Evolutionary conservation across 2,888 invertebrate genomes (phyloP), one percentile per base, ranked within the genome.

Genomic region (Hirtodrosophila cameraria): DNA sequence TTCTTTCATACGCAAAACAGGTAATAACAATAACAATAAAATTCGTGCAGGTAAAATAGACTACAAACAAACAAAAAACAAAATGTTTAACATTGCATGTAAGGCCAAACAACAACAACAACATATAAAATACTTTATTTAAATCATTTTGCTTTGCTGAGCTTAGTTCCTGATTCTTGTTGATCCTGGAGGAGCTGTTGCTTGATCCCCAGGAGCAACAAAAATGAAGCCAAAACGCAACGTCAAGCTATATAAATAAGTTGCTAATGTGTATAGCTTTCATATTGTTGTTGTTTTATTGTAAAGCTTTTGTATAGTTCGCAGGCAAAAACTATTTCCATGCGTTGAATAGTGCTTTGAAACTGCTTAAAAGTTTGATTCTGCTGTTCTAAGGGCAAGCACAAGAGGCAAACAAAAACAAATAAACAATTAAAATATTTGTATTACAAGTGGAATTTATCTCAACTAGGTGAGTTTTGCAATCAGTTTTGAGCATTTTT

Each of bases 71-170:
- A n/a, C n/a, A n/a, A n/a, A n/a, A n/a, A 57, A 57, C 30, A 49
- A 48, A 60, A 59, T 64, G 61, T 50, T 66, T 58, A 66, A 66
- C 59, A 67, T 57, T 66, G 59, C 57, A 49, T 46, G 46, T 61
- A 62, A 57, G 69, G 62, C 31, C 59, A 79, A 50, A 41, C 36
- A 50, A 39, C 15, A 46, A 55, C 15, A 63, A 53, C 36, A 33
- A 36, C 36, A 46, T 46, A 18, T 64, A 33, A 36, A 35, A 50
- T 38, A 53, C 33, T 60, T n/a, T 33, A 38, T 46, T 57, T 63
- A 42, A 72, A 71, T 67, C 70, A 55, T 83, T 79, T 79, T 76
- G 80, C 66, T 67, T 82, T 63, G 68, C 63, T 41, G 53, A 46
- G 63, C 63, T 62, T 13, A 36, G 36, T 70, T 58, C 33, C 54